Evolutionary conservation across 2,113 vertebrate genomes (phyloP).

Genomic region (Gymnocephalus cernua): DNA sequence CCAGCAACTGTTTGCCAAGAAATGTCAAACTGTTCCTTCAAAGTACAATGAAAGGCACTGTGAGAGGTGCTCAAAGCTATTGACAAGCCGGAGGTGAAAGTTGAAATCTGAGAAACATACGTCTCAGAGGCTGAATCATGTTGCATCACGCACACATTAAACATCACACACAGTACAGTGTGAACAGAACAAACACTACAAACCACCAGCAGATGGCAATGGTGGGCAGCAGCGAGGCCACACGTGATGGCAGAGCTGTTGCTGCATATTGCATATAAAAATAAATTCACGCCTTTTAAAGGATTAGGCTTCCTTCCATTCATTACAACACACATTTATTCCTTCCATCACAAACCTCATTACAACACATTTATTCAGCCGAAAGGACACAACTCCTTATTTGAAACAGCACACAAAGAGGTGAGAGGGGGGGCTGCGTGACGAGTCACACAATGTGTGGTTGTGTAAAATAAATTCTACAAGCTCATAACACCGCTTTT

Average conservation of each 20-base stretch:
- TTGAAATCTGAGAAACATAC: not conserved
- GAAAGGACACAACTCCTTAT: slow-evolving; percentile 41
- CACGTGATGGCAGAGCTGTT: slow-evolving; percentile 35
- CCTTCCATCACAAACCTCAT: no score
- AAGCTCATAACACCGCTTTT: slow-evolving; percentile 50
- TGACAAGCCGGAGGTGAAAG: slow-evolving; percentile 26
- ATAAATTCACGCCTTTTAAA: slow-evolving; percentile 61
- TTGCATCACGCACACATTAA: not conserved
- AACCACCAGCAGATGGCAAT: slow-evolving; percentile 71
- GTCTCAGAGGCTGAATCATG: slow-evolving; percentile 3
- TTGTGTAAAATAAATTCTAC: slow-evolving; percentile 43
- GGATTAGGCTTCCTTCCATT: slow-evolving; percentile 51
- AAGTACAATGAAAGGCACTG: slow-evolving; percentile 22
- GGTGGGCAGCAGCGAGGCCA: slow-evolving; percentile 13
- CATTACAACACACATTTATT: slow-evolving; percentile 49
- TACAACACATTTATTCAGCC: not conserved
- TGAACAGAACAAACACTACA: not conserved
- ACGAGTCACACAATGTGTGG: slow-evolving; percentile 21
- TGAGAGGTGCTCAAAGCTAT: slow-evolving; percentile 17
- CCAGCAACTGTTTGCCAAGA: not conserved
- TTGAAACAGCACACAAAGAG: slow-evolving; percentile 31
- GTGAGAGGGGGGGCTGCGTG: not conserved
- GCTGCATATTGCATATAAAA: slow-evolving; percentile 56
- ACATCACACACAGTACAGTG: not conserved
- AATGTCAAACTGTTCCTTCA: slow-evolving; percentile 29